phyloP scores from a whole-genome alignment of 2,888 invertebrate genomes.

The Mesorhabditis spiculigera region DNA sequence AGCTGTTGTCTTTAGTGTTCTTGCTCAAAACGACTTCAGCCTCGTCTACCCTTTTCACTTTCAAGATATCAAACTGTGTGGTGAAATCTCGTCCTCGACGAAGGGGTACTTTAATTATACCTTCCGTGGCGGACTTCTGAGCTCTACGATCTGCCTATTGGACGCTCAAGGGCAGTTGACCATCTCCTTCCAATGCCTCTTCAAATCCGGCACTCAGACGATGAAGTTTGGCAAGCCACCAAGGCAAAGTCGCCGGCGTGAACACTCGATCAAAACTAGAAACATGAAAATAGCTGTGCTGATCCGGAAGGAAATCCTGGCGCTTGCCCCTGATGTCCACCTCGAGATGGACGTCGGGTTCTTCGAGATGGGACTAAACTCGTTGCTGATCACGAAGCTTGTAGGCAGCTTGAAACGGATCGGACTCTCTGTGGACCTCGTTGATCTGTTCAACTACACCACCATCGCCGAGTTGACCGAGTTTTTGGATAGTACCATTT shows the following conservation, averaged over 20 bases:
- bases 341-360: slow-evolving; percentile 34
- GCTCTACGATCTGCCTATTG: neutral
- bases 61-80: neutral
- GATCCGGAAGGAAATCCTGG: neutral
- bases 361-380: slow-evolving; percentile 35
- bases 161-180: neutral
- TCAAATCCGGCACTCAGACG: slow-evolving; percentile 1
- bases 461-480: slow-evolving; percentile 25
- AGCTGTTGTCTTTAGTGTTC: slow-evolving; percentile 4
- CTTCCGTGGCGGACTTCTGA: neutral
- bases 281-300: neutral
- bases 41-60: slow-evolving; percentile 6
- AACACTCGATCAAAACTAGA: neutral
- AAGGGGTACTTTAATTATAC: slow-evolving; percentile 3
- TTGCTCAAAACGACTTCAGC: neutral
- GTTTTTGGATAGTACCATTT: slow-evolving; percentile 17
- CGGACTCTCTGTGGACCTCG: slow-evolving; percentile 27
- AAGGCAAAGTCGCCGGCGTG: neutral
- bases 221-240: neutral
- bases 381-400: slow-evolving; percentile 30
- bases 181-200: neutral
- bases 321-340: slow-evolving; percentile 9
- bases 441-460: slow-evolving; percentile 34
- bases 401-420: slow-evolving; percentile 26
- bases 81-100: neutral